Conservation (phyloP, 2,888 invertebrate species). For the Galeruca laticollis region DNA sequence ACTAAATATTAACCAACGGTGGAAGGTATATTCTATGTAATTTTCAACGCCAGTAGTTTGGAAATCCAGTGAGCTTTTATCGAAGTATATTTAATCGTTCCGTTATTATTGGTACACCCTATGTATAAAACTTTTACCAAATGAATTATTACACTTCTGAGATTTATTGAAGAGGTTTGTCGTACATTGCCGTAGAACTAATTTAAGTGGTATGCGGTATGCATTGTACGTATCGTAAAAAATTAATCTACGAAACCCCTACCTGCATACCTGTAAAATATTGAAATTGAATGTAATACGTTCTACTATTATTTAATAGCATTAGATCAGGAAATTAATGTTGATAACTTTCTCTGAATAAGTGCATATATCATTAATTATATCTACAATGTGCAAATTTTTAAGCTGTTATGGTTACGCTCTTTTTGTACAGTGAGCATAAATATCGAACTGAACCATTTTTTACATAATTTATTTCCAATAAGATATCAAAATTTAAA, state of each 20-base stretch:
- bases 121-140: not conserved
- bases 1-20: too few relatives aligned
- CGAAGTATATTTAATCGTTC: not conserved
- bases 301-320: conserved; percentile 17
- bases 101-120: not conserved
- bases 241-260: conserved; percentile 38
- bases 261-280: conserved; percentile 38
- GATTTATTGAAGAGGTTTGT: not conserved
- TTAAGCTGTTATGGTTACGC: too few relatives aligned
- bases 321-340: conserved; percentile 1
- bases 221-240: conserved; percentile 41
- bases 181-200: not conserved
- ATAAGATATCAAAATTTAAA: too few relatives aligned
- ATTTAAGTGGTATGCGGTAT: conserved; percentile 26
- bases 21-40: too few relatives aligned
- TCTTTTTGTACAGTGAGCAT: too few relatives aligned
- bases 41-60: too few relatives aligned
- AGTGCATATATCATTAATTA: not conserved
- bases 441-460: too few relatives aligned
- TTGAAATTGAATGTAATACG: conserved; percentile 36
- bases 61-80: too few relatives aligned
- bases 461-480: too few relatives aligned
- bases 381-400: too few relatives aligned
- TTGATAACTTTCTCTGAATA: conserved; percentile 1
- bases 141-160: not conserved